Evolutionary conservation across 2,113 vertebrate species (phyloP).

Genomic region (Nycticryphes semicollaris): DNA sequence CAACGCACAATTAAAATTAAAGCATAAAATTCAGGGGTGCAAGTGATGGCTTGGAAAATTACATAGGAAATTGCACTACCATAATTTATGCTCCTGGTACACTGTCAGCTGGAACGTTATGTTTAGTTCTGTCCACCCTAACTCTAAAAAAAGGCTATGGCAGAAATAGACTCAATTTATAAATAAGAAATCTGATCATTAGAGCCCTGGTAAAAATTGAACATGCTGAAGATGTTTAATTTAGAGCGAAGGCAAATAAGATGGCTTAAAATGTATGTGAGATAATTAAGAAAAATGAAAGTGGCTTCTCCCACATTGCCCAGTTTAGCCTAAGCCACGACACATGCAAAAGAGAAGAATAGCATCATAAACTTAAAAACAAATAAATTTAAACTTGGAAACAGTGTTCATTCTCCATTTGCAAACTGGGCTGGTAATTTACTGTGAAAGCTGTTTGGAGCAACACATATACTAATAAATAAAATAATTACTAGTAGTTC

Average conservation of each 20-base stretch:
- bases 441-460: background rate
- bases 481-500: background rate
- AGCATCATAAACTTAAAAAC: background rate
- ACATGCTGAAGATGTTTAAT: background rate
- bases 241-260: background rate
- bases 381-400: background rate
- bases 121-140: background rate
- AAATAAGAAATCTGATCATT: background rate
- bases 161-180: background rate
- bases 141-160: background rate
- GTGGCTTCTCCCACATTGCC: background rate
- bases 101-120: background rate
- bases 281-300: background rate
- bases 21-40: background rate
- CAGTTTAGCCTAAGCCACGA: too few species aligned
- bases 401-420: background rate
- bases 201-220: too few species aligned
- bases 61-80: background rate
- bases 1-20: background rate
- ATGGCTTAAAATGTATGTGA: background rate
- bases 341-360: background rate
- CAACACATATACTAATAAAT: background rate
- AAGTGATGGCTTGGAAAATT: background rate
- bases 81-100: background rate
- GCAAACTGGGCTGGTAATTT: background rate